phyloP scores from a whole-genome alignment of 2,888 invertebrate genomes.

The Hesperia comma region DNA sequence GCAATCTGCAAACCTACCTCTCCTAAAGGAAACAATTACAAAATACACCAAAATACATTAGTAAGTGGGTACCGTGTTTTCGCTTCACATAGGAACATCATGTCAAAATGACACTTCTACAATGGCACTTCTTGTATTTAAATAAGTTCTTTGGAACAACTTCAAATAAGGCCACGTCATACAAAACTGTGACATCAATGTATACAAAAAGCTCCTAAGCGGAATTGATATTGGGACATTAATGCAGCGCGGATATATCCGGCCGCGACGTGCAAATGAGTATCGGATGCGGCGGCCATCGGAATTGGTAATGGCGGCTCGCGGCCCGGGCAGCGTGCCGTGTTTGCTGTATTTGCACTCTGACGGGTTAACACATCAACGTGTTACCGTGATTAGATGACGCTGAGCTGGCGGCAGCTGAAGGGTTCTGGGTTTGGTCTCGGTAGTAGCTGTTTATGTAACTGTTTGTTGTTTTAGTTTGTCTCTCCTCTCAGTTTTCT shows the following conservation, averaged over 20 bases:
- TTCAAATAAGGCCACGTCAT: conserved; percentile 6
- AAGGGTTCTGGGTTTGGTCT: no score
- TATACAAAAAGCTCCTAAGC: conserved; percentile 42
- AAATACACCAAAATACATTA: no score
- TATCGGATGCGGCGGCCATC: conserved; percentile 47
- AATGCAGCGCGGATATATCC: conserved; percentile 40
- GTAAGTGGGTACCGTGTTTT: no score
- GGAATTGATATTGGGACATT: conserved; percentile 36
- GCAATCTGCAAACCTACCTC: no score
- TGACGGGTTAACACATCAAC: conserved; percentile 3
- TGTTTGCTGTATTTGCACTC: conserved; percentile 43
- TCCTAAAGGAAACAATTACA: no score
- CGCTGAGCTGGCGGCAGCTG: not conserved
- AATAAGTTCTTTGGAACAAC: no score
- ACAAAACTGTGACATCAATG: conserved; percentile 26
- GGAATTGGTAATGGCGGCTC: conserved; percentile 66
- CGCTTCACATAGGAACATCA: no score
- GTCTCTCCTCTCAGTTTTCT: no score
- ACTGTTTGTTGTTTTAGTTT: no score
- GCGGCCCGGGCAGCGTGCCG: not conserved
- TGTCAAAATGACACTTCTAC: no score
- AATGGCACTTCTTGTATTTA: no score
- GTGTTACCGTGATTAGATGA: not conserved
- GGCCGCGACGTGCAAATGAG: conserved; percentile 24
- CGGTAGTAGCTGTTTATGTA: no score